These are phyloP conservation scores for Pelecanoides urinatrix DNA, from an alignment of 2,113 vertebrate species.

Conservation along the genomic window DNA sequence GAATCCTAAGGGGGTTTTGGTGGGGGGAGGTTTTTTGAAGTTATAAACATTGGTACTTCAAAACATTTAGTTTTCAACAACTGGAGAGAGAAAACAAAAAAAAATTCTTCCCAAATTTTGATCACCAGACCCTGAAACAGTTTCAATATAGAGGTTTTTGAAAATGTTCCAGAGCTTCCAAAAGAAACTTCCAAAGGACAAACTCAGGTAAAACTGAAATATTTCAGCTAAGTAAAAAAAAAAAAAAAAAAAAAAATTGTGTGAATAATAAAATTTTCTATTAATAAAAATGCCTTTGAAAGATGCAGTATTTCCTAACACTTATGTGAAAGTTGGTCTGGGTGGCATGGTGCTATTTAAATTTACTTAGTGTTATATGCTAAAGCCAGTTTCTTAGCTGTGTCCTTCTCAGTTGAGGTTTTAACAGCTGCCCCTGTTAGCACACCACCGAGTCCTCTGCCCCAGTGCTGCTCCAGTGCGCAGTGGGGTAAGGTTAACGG, in stretches of 20 bases:
- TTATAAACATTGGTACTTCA: neutral
- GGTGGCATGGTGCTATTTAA: neutral
- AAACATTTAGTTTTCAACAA: neutral
- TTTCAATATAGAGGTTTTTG: neutral
- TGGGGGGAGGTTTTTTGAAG: accelerated
- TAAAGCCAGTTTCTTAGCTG: neutral
- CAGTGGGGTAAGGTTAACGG: neutral
- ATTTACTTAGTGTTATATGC: neutral
- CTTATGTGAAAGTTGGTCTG: neutral
- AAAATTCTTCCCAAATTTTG: neutral
- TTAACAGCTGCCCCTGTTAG: neutral
- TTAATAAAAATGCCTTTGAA: neutral
- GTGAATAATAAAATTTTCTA: neutral
- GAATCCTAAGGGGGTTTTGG: neutral
- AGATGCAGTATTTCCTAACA: neutral
- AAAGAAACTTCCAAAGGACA: neutral
- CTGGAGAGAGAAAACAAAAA: neutral
- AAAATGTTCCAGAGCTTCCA: neutral
- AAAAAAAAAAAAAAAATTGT: no score
- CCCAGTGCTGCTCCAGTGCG: neutral
- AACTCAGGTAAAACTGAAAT: neutral
- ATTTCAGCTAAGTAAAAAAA: neutral
- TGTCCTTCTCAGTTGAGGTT: neutral
- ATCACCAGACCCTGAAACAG: neutral
- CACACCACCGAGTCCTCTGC: neutral